phyloP scores from a whole-genome alignment of 2,888 invertebrate genomes.

The Andrena minutula region DNA sequence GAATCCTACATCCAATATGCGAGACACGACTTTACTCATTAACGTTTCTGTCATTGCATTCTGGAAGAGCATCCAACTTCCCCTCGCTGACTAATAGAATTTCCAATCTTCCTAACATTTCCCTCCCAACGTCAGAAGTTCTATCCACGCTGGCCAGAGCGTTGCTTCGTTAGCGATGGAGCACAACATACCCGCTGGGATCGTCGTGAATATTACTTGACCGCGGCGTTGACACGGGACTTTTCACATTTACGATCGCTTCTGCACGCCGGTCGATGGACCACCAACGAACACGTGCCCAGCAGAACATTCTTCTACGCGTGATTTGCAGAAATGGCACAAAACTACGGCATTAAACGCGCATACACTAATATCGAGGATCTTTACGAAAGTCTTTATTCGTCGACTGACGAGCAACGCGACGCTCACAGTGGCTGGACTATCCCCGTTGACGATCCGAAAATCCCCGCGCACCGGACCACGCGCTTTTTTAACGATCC shows the following conservation, averaged over 20 bases:
- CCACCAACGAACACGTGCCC: constrained; percentile 23
- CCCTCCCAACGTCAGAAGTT: neutral
- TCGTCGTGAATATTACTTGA: constrained; percentile 7
- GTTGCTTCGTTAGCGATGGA: constrained; percentile 10
- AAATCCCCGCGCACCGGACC: neutral
- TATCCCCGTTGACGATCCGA: constrained; percentile 34
- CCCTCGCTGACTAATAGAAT: neutral
- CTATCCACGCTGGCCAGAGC: neutral
- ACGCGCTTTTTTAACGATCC: constrained; percentile 29
- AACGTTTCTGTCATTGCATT: constrained; percentile 4
- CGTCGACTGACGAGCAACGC: constrained; percentile 37
- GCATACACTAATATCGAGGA: constrained; percentile 38
- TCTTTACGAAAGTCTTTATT: constrained; percentile 50
- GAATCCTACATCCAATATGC: neutral
- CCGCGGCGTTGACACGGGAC: constrained; percentile 20
- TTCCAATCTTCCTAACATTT: neutral
- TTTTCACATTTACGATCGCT: constrained; percentile 30
- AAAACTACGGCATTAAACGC: constrained; percentile 35
- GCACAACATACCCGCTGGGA: neutral
- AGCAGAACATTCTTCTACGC: constrained; percentile 25
- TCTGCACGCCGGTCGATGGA: constrained; percentile 9
- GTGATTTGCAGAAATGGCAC: constrained; percentile 4
- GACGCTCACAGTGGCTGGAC: constrained; percentile 52
- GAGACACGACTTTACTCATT: neutral
- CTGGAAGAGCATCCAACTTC: neutral